Evolutionary conservation across 2,888 invertebrate genomes (phyloP).

Genomic region (Andrena praecox): DNA sequence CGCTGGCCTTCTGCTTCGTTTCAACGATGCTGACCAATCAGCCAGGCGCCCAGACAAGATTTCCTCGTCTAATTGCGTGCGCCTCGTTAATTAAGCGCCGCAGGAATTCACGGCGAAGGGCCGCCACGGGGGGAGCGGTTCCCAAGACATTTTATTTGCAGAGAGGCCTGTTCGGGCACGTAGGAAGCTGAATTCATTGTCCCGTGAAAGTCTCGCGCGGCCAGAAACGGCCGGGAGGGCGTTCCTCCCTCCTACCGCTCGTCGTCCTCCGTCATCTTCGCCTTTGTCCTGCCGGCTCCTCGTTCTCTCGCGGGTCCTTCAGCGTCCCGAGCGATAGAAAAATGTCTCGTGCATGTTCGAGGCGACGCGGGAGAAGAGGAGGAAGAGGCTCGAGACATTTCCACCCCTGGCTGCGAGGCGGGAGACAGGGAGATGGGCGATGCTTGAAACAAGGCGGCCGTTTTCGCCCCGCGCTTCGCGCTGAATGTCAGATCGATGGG

Average conservation of each 20-base stretch:
- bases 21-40: constrained; percentile 44
- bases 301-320: constrained; percentile 40
- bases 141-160: constrained; percentile 63
- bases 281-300: constrained; percentile 55
- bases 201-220: constrained; percentile 50
- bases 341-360: constrained; percentile 60
- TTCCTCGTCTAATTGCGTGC: constrained; percentile 54
- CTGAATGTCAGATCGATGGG: constrained; percentile 14
- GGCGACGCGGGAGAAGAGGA: constrained; percentile 11
- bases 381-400: constrained; percentile 29
- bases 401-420: constrained; percentile 1
- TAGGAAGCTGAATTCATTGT: constrained; percentile 65
- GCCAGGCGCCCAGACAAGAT: constrained; percentile 27
- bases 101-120: constrained; percentile 54
- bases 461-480: neutral
- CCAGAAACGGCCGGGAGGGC: constrained; percentile 20
- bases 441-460: constrained; percentile 21
- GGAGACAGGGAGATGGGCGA: neutral
- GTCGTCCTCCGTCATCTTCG: constrained; percentile 22
- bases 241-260: constrained; percentile 16
- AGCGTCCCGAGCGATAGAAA: constrained; percentile 45
- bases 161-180: constrained; percentile 31
- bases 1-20: neutral
- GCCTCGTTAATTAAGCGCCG: constrained; percentile 67
- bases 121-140: constrained; percentile 19